Conservation (phyloP, 2,888 invertebrate genomes). For the Lissocephala sabroskyi region DNA sequence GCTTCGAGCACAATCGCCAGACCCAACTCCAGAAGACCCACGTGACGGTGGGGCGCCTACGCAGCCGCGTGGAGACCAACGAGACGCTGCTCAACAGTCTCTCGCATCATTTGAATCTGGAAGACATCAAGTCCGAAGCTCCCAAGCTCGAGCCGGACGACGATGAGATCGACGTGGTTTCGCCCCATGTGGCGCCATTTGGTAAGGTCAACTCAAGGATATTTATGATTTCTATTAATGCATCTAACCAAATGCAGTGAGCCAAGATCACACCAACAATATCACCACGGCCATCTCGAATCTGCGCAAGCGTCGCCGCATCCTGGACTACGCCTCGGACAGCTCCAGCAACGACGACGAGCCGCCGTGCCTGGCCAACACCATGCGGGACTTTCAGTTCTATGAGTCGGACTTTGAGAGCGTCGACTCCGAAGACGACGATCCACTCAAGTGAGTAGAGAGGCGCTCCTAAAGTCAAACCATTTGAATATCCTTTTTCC, state of each 20-base stretch:
- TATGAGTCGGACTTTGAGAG: slow-evolving; percentile 85
- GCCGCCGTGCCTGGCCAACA: slow-evolving; percentile 76
- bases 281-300: slow-evolving; percentile 75
- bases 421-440: slow-evolving; percentile 83
- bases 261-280: slow-evolving; percentile 70
- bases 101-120: slow-evolving; percentile 77
- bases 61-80: slow-evolving; percentile 77
- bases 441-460: slow-evolving; percentile 79
- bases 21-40: slow-evolving; percentile 78
- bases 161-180: slow-evolving; percentile 74
- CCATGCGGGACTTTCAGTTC: slow-evolving; percentile 78
- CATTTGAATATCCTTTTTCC: no score
- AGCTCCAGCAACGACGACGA: slow-evolving; percentile 79
- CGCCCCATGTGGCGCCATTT: slow-evolving; percentile 76
- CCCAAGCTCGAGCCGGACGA: slow-evolving; percentile 66
- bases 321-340: slow-evolving; percentile 82
- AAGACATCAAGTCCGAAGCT: slow-evolving; percentile 52
- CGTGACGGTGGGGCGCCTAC: slow-evolving; percentile 75
- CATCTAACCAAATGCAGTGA: slow-evolving; percentile 40
- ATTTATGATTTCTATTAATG: no score
- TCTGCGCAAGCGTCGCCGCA: slow-evolving; percentile 73
- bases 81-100: slow-evolving; percentile 79
- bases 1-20: slow-evolving; percentile 80
- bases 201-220: slow-evolving; percentile 70
- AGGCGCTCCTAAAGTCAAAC: no score